Evolutionary conservation across 2,888 invertebrate species (phyloP), one percentile per base, ranked within the genome.

Genomic region (Phorcus lineatus): DNA sequence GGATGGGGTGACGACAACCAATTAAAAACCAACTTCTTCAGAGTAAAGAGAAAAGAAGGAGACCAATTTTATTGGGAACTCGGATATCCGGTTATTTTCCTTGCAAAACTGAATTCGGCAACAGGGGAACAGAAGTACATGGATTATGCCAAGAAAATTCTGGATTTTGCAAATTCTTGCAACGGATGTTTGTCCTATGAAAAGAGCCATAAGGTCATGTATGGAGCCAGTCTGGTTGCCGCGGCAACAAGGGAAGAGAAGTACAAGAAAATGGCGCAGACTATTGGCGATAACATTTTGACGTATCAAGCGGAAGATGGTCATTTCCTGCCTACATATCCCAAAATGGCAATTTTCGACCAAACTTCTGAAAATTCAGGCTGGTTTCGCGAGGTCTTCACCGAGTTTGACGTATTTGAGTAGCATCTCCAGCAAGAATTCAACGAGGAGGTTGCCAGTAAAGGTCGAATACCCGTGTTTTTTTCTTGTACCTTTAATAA

Each of bases 171-270:
- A 0, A 19, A 57, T 17, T 54, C 74, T 6, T 80, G 80, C 53
- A 57, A 67, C 66, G 54, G 77, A 31, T 31, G 76, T 17, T 77
- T 75, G 54, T 67, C 76, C 7, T 80, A 62, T 36, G 47, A 62
- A 13, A 75, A 62, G 54, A 80, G 76, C 22, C 80, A 80, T 62
- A 80, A 80, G 67, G 80, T 80, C 31, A 75, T 47, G 22, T 80
- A 80, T 54, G 79, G 80, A 3, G 66, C 67, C 16, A 54, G 75
- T 13, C 76, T 80, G 16, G 52, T 80, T n/a, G 80, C 80, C 13
- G 47, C 75, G n/a, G 53, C 31, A 19, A 80, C 80, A n/a, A 62
- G 47, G 36, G 67, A 80, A 22, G 53, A 62, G 22, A 67, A 80
- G 54, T 80, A 80, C 52, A 53, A 19, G 40, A 76, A 36, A 1